Conservation (phyloP, 2,888 invertebrate species). For the Acheta domesticus region DNA sequence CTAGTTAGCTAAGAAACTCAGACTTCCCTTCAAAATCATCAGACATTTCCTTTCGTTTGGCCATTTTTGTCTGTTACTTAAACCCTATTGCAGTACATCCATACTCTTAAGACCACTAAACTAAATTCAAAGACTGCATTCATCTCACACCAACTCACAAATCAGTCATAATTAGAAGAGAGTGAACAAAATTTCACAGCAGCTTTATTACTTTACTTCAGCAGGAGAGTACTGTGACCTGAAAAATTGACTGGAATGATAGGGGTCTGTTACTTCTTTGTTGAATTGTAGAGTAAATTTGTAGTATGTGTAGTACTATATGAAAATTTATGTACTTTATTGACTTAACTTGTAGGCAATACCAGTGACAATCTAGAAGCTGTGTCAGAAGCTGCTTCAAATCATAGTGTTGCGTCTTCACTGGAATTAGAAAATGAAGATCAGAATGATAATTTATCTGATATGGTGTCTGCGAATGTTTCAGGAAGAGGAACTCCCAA, state of each 20-base stretch:
- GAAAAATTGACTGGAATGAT: not conserved
- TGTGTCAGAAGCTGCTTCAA: conserved; percentile 92
- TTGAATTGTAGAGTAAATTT: not conserved
- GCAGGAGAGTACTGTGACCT: not conserved
- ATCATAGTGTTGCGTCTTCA: conserved; percentile 86
- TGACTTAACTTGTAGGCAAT: conserved; percentile 54
- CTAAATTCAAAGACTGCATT: too few relatives aligned
- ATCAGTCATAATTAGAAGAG: too few relatives aligned
- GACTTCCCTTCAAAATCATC: too few relatives aligned
- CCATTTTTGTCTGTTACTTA: too few relatives aligned
- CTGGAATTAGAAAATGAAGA: conserved; percentile 77
- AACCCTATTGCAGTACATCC: too few relatives aligned
- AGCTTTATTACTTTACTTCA: too few relatives aligned
- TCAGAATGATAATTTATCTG: conserved; percentile 87
- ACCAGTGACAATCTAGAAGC: conserved; percentile 92
- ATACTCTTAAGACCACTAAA: too few relatives aligned
- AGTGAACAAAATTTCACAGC: too few relatives aligned
- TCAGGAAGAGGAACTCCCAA: conserved; percentile 90
- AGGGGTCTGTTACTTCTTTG: not conserved
- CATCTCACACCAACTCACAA: too few relatives aligned
- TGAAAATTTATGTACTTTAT: not conserved
- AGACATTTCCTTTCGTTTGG: too few relatives aligned
- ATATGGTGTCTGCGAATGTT: conserved; percentile 95
- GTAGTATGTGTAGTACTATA: not conserved
- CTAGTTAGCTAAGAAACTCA: too few relatives aligned